phyloP scores from a whole-genome alignment of 2,888 invertebrate genomes.

The Caenorhabditis imperialis region DNA sequence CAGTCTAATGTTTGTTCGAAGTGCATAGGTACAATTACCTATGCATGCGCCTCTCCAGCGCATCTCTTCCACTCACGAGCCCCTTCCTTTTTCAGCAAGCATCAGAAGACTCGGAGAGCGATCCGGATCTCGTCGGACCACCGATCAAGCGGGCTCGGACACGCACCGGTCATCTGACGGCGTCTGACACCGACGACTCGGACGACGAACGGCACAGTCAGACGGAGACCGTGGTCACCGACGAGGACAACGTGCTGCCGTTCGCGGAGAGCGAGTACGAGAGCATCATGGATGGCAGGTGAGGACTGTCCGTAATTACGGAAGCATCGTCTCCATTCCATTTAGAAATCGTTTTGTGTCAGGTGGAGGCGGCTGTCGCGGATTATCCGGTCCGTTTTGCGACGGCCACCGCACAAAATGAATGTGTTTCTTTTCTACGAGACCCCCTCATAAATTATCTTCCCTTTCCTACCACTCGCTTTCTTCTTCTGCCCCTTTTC shows the following conservation, averaged over 20 bases:
- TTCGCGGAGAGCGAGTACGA: constrained; percentile 68
- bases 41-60: constrained; percentile 34
- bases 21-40: constrained; percentile 52
- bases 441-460: constrained; percentile 22
- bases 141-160: constrained; percentile 58
- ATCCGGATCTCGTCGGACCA: constrained; percentile 60
- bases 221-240: constrained; percentile 36
- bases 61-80: constrained; percentile 40
- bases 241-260: constrained; percentile 61
- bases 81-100: constrained; percentile 21
- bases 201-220: constrained; percentile 46
- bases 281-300: constrained; percentile 64
- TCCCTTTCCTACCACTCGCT: constrained; percentile 10
- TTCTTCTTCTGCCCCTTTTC: not conserved
- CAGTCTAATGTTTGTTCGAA: constrained; percentile 27
- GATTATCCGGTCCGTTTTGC: constrained; percentile 30
- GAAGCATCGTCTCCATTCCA: constrained; percentile 22
- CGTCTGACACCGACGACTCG: constrained; percentile 29
- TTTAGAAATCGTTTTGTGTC: constrained; percentile 29
- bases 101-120: constrained; percentile 61
- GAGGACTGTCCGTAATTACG: constrained; percentile 16
- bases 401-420: constrained; percentile 33
- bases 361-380: constrained; percentile 21
- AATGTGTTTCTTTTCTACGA: constrained; percentile 41
- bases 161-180: constrained; percentile 22